Percentiles rank a stretch among this genome's conserved stretches.
Conservation (phyloP, 2,888 invertebrate species). For the Seira ritae region DNA sequence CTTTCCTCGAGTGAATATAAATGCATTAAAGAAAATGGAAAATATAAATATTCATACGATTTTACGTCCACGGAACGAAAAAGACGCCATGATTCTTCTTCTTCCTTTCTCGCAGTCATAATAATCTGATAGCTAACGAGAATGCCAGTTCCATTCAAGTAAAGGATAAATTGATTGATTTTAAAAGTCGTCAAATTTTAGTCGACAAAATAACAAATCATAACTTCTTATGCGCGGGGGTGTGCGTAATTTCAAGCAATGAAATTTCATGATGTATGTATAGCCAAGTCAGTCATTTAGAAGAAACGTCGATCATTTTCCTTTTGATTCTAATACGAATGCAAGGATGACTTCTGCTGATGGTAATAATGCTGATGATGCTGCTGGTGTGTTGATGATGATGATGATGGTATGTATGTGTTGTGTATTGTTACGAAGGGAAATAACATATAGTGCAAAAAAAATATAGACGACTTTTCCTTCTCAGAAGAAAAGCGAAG, state of each 20-base stretch:
- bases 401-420: slow-evolving; percentile 61
- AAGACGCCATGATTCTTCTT: neutral
- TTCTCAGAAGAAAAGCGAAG: slow-evolving; percentile 27
- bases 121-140: too few species aligned
- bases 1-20: slow-evolving; percentile 44
- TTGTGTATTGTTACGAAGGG: slow-evolving; percentile 57
- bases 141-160: too few species aligned
- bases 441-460: slow-evolving; percentile 46
- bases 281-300: too few species aligned
- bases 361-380: slow-evolving; percentile 44
- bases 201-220: too few species aligned
- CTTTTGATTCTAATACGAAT: neutral
- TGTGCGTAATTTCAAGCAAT: neutral
- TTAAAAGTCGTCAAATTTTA: too few species aligned
- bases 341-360: neutral
- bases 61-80: neutral
- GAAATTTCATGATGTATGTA: too few species aligned
- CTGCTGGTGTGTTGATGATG: slow-evolving; percentile 13
- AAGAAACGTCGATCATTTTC: too few species aligned
- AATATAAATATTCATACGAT: slow-evolving; percentile 60
- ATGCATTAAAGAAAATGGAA: slow-evolving; percentile 28
- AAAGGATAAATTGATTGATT: too few species aligned
- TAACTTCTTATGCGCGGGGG: neutral
- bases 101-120: too few species aligned
- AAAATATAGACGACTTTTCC: slow-evolving; percentile 4